Percentiles rank a stretch among this genome's conserved stretches.
Evolutionary conservation across 2,888 invertebrate genomes (phyloP).

Genomic region (Pimpla rufipes): DNA sequence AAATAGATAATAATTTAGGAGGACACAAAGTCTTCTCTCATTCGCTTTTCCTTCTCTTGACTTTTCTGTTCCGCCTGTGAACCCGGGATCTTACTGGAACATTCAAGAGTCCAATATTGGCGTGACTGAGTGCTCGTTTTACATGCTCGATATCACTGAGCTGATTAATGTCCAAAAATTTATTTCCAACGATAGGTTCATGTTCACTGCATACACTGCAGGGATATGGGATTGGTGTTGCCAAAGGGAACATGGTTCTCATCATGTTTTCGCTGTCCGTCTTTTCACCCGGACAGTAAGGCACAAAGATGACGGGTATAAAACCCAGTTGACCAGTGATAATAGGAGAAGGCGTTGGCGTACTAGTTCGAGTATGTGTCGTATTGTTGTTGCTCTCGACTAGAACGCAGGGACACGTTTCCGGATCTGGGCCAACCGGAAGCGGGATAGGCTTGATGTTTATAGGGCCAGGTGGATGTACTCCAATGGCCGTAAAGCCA

Average conservation of each 20-base stretch:
- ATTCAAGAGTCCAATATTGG: constrained; percentile 79
- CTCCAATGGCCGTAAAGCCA: constrained; percentile 82
- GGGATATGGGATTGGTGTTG: constrained; percentile 88
- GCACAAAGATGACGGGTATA: constrained; percentile 90
- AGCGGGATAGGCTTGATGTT: constrained; percentile 88
- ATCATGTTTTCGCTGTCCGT: constrained; percentile 82
- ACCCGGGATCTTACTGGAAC: constrained; percentile 74
- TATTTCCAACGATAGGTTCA: constrained; percentile 67
- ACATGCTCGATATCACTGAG: constrained; percentile 76
- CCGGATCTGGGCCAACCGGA: constrained; percentile 88
- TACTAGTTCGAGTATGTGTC: constrained; percentile 73
- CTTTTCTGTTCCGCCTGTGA: constrained; percentile 57
- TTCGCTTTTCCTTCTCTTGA: constrained; percentile 69
- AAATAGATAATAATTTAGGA: constrained; percentile 52
- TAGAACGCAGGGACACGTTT: constrained; percentile 89
- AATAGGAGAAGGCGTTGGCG: constrained; percentile 72
- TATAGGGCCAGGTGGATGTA: constrained; percentile 86
- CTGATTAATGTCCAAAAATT: constrained; percentile 74
- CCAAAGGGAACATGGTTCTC: constrained; percentile 88
- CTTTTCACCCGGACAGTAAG: constrained; percentile 88
- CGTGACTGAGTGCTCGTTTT: constrained; percentile 74
- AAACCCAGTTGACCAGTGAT: constrained; percentile 87
- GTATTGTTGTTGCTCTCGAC: constrained; percentile 85
- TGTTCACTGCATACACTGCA: constrained; percentile 87
- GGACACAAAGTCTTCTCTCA: constrained; percentile 56